phyloP scores from a whole-genome alignment of 2,888 invertebrate genomes.

The Noctua janthe region DNA sequence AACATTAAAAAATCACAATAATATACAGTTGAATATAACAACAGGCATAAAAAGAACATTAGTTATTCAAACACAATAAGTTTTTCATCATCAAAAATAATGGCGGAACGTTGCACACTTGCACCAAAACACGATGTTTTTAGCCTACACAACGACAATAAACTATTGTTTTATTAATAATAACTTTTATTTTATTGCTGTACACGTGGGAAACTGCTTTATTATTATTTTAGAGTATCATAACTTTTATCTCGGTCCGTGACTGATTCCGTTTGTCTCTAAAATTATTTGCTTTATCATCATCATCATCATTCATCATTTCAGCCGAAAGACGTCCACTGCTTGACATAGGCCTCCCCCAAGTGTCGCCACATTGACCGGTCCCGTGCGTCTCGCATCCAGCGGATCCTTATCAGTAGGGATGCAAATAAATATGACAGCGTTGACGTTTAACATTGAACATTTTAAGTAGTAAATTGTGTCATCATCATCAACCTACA shows the following conservation, averaged over 20 bases:
- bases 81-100: slow-evolving; percentile 9
- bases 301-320: too few relatives aligned
- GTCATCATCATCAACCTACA: too few relatives aligned
- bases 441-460: too few relatives aligned
- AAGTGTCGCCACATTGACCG: too few relatives aligned
- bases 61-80: slow-evolving; percentile 5
- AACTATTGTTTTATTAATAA: slow-evolving; percentile 46
- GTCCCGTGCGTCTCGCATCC: too few relatives aligned
- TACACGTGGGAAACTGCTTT: slow-evolving; percentile 17
- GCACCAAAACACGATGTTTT: slow-evolving; percentile 18
- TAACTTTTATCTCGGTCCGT: background rate
- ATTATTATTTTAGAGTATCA: slow-evolving; percentile 7
- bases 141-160: slow-evolving; percentile 38
- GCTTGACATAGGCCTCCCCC: too few relatives aligned
- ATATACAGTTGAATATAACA: background rate
- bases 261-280: background rate
- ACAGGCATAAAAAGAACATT: background rate
- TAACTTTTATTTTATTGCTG: slow-evolving; percentile 44
- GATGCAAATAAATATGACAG: background rate
- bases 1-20: background rate
- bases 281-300: too few relatives aligned
- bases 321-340: too few relatives aligned
- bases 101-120: background rate
- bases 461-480: too few relatives aligned
- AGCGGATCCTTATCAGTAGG: too few relatives aligned